phyloP scores from a whole-genome alignment of 2,888 invertebrate species.

The Leucophenga maculata region DNA sequence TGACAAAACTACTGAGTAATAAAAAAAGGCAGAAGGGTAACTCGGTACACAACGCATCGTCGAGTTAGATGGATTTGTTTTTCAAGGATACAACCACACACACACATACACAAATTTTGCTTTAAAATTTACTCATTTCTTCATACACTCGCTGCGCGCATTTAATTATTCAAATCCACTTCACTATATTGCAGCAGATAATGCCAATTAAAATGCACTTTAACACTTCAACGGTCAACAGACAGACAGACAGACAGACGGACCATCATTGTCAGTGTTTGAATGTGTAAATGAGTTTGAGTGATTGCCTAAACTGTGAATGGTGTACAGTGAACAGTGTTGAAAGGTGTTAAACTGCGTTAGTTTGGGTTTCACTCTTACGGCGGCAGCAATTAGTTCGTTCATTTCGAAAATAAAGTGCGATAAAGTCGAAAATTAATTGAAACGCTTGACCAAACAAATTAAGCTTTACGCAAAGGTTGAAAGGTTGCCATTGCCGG shows the following conservation, averaged over 20 bases:
- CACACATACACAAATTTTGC: too few species aligned
- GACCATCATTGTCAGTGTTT: background rate
- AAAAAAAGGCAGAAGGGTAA: too few species aligned
- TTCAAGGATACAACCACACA: too few species aligned
- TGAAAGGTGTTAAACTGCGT: constrained; percentile 35
- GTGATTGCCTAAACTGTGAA: too few species aligned
- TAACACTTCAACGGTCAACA: constrained; percentile 16
- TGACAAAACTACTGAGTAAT: constrained; percentile 18
- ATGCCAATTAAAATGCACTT: constrained; percentile 27
- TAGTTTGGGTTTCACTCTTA: constrained; percentile 17
- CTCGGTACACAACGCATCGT: too few species aligned
- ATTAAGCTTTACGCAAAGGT: constrained; percentile 16
- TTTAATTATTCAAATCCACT: constrained; percentile 24
- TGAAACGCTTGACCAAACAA: constrained; percentile 21
- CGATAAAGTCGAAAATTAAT: constrained; percentile 26
- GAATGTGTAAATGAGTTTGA: background rate
- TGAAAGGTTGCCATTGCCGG: constrained; percentile 26
- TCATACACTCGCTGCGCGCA: background rate
- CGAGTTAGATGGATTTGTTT: too few species aligned
- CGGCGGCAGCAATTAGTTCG: constrained; percentile 32
- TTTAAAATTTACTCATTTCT: constrained; percentile 13
- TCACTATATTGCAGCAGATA: constrained; percentile 10
- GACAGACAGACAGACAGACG: too few species aligned
- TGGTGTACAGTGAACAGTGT: constrained; percentile 15
- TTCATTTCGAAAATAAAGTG: constrained; percentile 38